Evolutionary conservation across 2,888 invertebrate genomes (phyloP), one percentile per base, ranked within the genome.

Genomic region (Petrophora chlorosata): DNA sequence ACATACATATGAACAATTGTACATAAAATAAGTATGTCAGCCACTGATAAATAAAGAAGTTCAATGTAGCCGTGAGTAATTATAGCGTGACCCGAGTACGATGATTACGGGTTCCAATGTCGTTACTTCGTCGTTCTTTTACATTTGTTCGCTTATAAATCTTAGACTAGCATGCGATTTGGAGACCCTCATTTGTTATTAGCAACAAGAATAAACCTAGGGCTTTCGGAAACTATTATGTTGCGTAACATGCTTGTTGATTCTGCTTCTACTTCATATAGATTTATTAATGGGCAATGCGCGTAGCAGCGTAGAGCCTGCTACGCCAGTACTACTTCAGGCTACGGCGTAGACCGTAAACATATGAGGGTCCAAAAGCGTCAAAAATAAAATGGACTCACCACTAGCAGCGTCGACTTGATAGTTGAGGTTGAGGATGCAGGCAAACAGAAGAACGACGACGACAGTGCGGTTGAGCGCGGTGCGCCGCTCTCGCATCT

Each of bases 401-500:
- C 90, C 60, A 88, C 87, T 85, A 71, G 81, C 73, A 56, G 90
- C 89, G 70, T 82, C 81, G 75, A 82, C 88, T 79, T 82, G 83
- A 70, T 78, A 78, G 74, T 74, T 79, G 67, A 85, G 74, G 80
- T 85, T 81, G 77, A 89, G 78, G 60, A 89, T 79, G 78, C 81
- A 85, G 79, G 79, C 84, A 70, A 85, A 73, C 76, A 89, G 77
- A 67, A 88, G 81, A 79, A 81, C 80, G 82, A 84, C 81, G 78
- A 84, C 82, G 79, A 82, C 82, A 74, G 77, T 84, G 87, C 86
- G 82, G 74, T 82, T 80, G 78, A 79, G 80, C 76, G 80, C 76
- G 81, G 74, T 79, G 59, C 88, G 83, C 82, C 87, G 75, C 87
- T 84, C 85, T 88, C 87, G 85, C 90, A 90, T 90, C 75, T 90